Evolutionary conservation across 2,888 invertebrate genomes (phyloP), one percentile per base, ranked within the genome.

Genomic region (Saturnia pavonia): DNA sequence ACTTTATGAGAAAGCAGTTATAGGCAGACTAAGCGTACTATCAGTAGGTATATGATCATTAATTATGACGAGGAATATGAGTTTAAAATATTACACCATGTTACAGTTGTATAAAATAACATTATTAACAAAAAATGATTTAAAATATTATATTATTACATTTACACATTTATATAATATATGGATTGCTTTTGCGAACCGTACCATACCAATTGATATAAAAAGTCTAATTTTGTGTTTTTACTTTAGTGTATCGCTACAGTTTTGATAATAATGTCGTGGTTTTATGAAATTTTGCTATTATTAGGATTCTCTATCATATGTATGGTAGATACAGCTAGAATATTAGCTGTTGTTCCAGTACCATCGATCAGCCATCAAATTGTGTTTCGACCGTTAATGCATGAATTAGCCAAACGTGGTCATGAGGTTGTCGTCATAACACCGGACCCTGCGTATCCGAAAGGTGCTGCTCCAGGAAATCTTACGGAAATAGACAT

Each of bases 401-500:
- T 78, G 14, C 74, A 79, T 57, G 85, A 85, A 73, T 73, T 85
- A 45, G 78, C 76, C 1, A 82, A 70, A 69, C 75, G 83, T 6
- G 34, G 34, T 34, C 34, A 34, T 6, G 34, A 34, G 6, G 34
- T 34, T 34, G 34, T 34, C 34, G 74, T 84, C 0, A 71, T 85
- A 0, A 86, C 85, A 1, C 69, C 85, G 1, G 82, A 86, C 70
- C 84, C 85, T 0, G 76, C 73, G 1, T 82, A 74, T 43, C 71
- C 77, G 8, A 79, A 79, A 70, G 79, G 78, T 8, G n/a, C 77
- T 42, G 34, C 76, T 0, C 83, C 83, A 7, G 54, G 43, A n/a
- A 86, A 87, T 69, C 54, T 85, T 4, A 86, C 79, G n/a, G 85
- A 87, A 78, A 83, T 88, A 6, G 83, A 86, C 25, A 72, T 85